Evolutionary conservation across 2,113 vertebrate genomes (phyloP), one percentile per base, ranked within the genome.

Genomic region (Myotis lucifugus): DNA sequence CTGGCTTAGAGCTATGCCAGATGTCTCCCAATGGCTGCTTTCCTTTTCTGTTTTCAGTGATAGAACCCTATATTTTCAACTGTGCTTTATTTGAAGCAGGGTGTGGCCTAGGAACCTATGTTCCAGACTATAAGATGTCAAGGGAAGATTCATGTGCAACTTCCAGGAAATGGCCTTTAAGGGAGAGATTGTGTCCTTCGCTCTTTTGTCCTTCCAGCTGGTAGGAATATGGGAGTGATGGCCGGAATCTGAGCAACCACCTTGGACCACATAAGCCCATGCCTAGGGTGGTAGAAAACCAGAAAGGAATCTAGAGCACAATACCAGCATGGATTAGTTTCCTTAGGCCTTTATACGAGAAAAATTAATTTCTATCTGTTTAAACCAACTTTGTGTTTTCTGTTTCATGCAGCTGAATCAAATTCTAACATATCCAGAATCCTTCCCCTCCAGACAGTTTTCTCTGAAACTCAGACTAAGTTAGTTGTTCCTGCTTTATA

Each of bases 391-490:
- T 85, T 94, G 25, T 85, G 4, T 79, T 66, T 69, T 88, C 29
- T 88, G 8, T 37, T 19, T 88, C 25, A 64, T 66, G 32, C 19
- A 50, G 25, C 12, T 48, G 67, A 82, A 82, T 9, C 37, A 73
- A 91, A 85, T 94, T 92, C 72, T 88, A 81, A 64, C 8, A 42
- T 32, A 86, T 50, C 29, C 40, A 82, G 48, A 74, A 90, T 91
- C 76, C 29, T 83, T 84, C 32, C 52, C 25, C 27, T 61, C 59
- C 25, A 40, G 72, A 84, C 78, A 56, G 70, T 48, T 54, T 96
- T 67, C 29, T 81, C 66, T 73, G 8, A 74, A 50, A 59, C 17
- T 92, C 56, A 89, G 29, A 48, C 84, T 54, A 82, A 34, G 34
- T n/a, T 85, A 67, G 18, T 76, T 74, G 2, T 74, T 85, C 15